Evolutionary conservation across 2,888 invertebrate genomes (phyloP), one percentile per base, ranked within the genome.

Genomic region (Mantis religiosa): DNA sequence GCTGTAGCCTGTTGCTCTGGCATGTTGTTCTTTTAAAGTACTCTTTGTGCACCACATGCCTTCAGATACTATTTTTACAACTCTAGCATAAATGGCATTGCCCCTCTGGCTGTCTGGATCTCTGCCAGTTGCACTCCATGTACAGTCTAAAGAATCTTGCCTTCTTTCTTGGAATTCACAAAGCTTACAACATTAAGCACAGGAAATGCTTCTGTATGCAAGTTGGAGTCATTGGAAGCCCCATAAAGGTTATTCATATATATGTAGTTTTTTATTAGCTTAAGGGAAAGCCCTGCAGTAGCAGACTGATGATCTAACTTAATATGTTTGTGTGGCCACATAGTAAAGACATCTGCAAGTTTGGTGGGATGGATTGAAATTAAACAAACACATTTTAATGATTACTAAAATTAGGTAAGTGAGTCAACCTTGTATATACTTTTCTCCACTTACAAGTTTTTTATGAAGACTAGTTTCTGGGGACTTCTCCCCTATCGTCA

Each of bases 131-230:
- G 54, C 54, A 71, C 54, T 71, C 54, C 54, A 71, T 71, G 54
- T 71, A 71, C 54, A 71, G 54, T 15, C 54, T 71, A 71, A 71
- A 71, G 20, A 71, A 71, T 71, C 54, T 41, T 89, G 41, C 88
- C 20, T 84, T 85, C 88, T 82, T 54, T 89, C 34, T 30, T 83
- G 87, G 34, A 82, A 71, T 89, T 83, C 28, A 89, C 87, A 30
- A 83, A 41, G 12, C 41, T 41, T 1, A 12, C 41, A 41, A 41
- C 41, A 41, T 41, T 41, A 41, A 41, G 41, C 41, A 41, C 41
- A 41, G 41, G 41, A 41, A 41, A 41, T 41, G 41, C 41, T 41
- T 41, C 41, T 41, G 41, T 41, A 9, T 41, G 12, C 41, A 41
- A 41, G 12, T 12, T 41, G 41, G 41, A 41, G 12, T 12, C 41